Conservation (phyloP, 1,140 invertebrate genomes). For the Leptinotarsa texana region DNA sequence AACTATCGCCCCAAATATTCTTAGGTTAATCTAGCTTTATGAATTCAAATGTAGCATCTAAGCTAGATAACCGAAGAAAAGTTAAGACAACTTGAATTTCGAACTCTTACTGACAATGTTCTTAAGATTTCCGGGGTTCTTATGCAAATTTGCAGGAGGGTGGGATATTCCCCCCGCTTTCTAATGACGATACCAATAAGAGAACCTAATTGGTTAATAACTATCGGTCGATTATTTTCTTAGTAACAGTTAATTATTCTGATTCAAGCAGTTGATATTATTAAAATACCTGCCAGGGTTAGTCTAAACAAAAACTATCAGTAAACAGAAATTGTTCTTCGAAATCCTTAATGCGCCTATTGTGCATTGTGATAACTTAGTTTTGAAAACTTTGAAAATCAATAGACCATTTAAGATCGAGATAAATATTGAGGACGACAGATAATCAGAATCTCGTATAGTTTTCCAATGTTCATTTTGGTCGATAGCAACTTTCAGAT, state of each 20-base stretch:
- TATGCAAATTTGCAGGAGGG: background rate
- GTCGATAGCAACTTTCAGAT: no score
- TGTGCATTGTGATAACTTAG: no score
- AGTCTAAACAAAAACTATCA: no score
- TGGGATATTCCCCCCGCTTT: background rate
- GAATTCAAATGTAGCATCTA: slow-evolving; percentile 58
- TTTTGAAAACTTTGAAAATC: no score
- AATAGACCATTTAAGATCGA: no score
- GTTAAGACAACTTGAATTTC: slow-evolving; percentile 45
- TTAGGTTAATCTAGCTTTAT: slow-evolving; percentile 69
- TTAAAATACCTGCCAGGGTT: no score
- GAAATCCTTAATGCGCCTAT: no score
- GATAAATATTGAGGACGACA: no score
- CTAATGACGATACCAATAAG: background rate
- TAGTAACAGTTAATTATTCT: background rate
- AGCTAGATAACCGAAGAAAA: slow-evolving; percentile 67
- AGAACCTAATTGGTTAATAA: slow-evolving; percentile 12
- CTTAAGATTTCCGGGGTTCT: background rate
- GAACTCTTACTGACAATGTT: background rate
- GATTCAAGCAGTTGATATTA: no score
- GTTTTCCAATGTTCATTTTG: no score
- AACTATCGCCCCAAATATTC: slow-evolving; percentile 53
- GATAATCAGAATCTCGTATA: no score
- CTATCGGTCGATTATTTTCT: background rate
- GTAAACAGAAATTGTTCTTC: no score